phyloP scores from a whole-genome alignment of 1,140 invertebrate genomes.

The Ips typographus region DNA sequence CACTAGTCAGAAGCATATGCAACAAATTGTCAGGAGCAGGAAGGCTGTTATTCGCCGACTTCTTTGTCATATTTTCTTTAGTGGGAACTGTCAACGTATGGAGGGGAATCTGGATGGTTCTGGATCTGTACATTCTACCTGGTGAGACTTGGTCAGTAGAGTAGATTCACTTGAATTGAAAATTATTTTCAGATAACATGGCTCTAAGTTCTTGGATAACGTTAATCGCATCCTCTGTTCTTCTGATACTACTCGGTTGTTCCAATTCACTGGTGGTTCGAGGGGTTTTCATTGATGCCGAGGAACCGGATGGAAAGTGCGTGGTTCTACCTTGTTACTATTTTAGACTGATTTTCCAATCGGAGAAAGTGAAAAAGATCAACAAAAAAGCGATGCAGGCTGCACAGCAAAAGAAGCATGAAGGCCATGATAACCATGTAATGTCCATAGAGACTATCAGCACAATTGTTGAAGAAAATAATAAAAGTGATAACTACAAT shows the following conservation, averaged over 20 bases:
- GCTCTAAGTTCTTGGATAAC: conserved; percentile 76
- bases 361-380: conserved; percentile 61
- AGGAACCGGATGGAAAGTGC: conserved; percentile 75
- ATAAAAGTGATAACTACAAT: conserved; percentile 6
- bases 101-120: conserved; percentile 79
- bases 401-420: conserved; percentile 46
- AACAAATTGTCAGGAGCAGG: conserved; percentile 63
- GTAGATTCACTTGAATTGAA: neutral
- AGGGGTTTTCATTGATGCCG: conserved; percentile 81
- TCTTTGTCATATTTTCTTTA: conserved; percentile 75
- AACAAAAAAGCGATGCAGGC: conserved; percentile 8
- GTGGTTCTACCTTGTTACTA: conserved; percentile 81
- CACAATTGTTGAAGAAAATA: conserved; percentile 19
- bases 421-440: conserved; percentile 39
- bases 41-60: conserved; percentile 69
- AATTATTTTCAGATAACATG: conserved; percentile 59
- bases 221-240: conserved; percentile 68
- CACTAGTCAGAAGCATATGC: conserved; percentile 67
- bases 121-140: conserved; percentile 79
- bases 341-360: conserved; percentile 72
- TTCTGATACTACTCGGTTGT: conserved; percentile 79
- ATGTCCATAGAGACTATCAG: conserved; percentile 23
- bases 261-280: conserved; percentile 80
- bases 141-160: conserved; percentile 49
- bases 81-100: conserved; percentile 83